Percentiles rank a stretch among this genome's conserved stretches.
These are phyloP conservation scores for Dolichoris vasculosae DNA, from an alignment of 1,140 invertebrate genomes.

Conservation along the genomic window DNA sequence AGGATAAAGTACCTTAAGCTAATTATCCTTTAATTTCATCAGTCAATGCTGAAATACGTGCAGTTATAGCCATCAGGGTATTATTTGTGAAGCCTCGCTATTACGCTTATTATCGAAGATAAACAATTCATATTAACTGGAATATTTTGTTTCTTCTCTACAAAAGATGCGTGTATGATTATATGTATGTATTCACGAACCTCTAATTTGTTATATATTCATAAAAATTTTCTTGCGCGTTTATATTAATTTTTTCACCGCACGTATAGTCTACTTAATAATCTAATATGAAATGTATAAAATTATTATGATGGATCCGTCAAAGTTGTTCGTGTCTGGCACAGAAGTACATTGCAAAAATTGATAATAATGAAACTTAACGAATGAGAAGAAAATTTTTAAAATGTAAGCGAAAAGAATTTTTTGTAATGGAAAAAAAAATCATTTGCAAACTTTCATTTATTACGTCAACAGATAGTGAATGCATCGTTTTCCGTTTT, in stretches of 20 bases:
- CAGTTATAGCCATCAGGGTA: slow-evolving; percentile 41
- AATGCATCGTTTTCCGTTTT: background rate
- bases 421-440: background rate
- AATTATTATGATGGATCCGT: slow-evolving; percentile 32
- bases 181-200: slow-evolving; percentile 26
- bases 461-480: slow-evolving; percentile 8
- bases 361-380: slow-evolving; percentile 18
- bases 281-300: slow-evolving; percentile 46
- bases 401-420: background rate
- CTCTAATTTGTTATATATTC: background rate
- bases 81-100: slow-evolving; percentile 48
- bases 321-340: slow-evolving; percentile 9
- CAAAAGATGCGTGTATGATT: slow-evolving; percentile 14
- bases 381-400: slow-evolving; percentile 24
- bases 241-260: slow-evolving; percentile 1
- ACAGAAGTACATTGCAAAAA: slow-evolving; percentile 37
- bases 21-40: slow-evolving; percentile 53
- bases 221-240: background rate
- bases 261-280: slow-evolving; percentile 45
- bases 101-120: slow-evolving; percentile 43
- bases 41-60: slow-evolving; percentile 54
- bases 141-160: slow-evolving; percentile 30
- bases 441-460: background rate
- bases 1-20: slow-evolving; percentile 51
- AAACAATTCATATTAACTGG: slow-evolving; percentile 32